Base-by-base conservation (phyloP, 2,797 vertebrate species). In the Harpagifer antarcticus region DNA sequence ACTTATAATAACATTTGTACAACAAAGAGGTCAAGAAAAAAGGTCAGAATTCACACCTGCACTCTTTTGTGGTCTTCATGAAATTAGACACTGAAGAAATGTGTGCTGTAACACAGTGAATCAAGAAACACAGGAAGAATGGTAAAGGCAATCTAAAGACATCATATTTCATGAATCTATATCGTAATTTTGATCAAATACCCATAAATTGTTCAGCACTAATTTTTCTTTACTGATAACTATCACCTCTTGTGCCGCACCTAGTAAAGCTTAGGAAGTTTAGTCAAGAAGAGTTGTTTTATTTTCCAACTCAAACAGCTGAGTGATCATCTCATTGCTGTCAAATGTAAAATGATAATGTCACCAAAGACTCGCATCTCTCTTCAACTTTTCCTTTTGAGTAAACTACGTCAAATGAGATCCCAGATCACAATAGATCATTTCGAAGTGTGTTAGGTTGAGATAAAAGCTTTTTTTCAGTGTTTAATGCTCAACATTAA, bases 271-370 rank as follows among this genome's bases (percentile, higher is more conserved):
- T 27, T 27, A 11, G 12, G 17, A 23, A n/a, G 48, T 52, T 16
- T 45, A 69, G 19, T 60, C 9, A 11, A 27, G 19, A 42, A 11
- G 31, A 58, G 15, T 4, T 14, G 4, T 14, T 11, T 43, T 47
- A 17, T 19, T 23, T 68, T 58, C 16, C 13, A 27, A 27, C 27
- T 27, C 27, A 27, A 27, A 27, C 27, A 27, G 27, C 27, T 27
- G 27, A 27, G 27, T 27, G 27, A 27, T 58, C 42, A 17, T 58
- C 19, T n/a, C 1, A 3, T 20, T 42, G 6, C 13, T 20, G 52
- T 58, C 55, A 68, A 58, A 67, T 67, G 12, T 43, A 49, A 43
- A 53, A 23, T 16, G 33, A 64, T 50, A 4, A 59, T 23, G 9
- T 58, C n/a, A n/a, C 7, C n/a, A 58, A 59, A 44, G 19, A 31